phyloP scores from a whole-genome alignment of 1,140 invertebrate genomes.

The Chrysomallon squamiferum region DNA sequence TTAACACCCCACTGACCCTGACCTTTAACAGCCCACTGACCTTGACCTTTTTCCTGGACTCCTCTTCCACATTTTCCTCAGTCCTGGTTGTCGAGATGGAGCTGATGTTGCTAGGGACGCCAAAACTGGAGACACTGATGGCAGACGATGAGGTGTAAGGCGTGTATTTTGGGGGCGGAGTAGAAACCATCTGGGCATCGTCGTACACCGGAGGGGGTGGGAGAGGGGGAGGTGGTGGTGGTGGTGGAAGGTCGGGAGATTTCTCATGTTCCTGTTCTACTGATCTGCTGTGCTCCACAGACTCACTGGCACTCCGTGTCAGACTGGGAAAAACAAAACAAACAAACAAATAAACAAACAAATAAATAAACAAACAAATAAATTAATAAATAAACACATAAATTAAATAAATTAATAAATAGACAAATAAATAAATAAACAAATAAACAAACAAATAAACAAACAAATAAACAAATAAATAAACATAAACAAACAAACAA shows the following conservation, averaged over 20 bases:
- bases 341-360: too few relatives aligned
- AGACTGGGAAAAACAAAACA: constrained; percentile 8
- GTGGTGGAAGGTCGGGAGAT: constrained; percentile 25
- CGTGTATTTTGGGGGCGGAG: constrained; percentile 2
- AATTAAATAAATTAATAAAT: too few relatives aligned
- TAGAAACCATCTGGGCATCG: constrained; percentile 14
- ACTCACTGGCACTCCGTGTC: not conserved
- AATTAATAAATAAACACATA: too few relatives aligned
- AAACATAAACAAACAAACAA: too few relatives aligned
- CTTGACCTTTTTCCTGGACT: constrained; percentile 42
- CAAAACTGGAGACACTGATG: constrained; percentile 3
- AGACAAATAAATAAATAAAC: too few relatives aligned
- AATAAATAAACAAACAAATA: too few relatives aligned
- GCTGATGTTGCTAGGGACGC: constrained; percentile 39
- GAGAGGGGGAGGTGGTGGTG: constrained; percentile 36
- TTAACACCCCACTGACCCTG: too few relatives aligned
- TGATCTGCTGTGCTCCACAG: not conserved
- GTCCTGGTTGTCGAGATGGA: constrained; percentile 35
- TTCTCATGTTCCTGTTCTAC: not conserved
- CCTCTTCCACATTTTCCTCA: constrained; percentile 37
- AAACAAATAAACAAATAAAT: too few relatives aligned
- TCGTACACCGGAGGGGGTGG: constrained; percentile 45
- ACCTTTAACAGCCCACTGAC: constrained; percentile 29
- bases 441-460: too few relatives aligned
- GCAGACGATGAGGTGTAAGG: not conserved